phyloP scores from a whole-genome alignment of 2,888 invertebrate species.

The Adineta ricciae region DNA sequence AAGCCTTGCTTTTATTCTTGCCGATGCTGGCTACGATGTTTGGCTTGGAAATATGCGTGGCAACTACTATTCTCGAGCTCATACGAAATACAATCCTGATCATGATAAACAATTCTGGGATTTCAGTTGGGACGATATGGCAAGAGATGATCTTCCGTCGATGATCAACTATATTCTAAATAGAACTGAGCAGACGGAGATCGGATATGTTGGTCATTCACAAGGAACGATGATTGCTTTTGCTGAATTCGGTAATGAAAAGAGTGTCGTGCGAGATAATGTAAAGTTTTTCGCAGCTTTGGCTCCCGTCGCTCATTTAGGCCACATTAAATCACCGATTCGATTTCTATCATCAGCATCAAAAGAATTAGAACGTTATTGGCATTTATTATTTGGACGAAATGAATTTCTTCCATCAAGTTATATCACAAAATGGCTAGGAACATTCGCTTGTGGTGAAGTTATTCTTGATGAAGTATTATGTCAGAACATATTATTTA shows the following conservation, averaged over 20 bases:
- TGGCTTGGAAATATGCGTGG: conserved; percentile 78
- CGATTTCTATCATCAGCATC: conserved; percentile 61
- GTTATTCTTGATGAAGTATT: conserved; percentile 57
- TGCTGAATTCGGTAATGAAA: conserved; percentile 38
- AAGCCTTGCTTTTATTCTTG: conserved; percentile 49
- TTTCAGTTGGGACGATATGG: conserved; percentile 76
- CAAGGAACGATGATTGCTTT: conserved; percentile 61
- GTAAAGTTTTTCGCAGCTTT: conserved; percentile 40
- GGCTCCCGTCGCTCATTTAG: conserved; percentile 57
- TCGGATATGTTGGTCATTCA: conserved; percentile 77
- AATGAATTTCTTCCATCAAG: conserved; percentile 67
- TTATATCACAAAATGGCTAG: conserved; percentile 57
- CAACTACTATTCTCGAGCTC: conserved; percentile 64
- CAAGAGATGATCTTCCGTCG: conserved; percentile 72
- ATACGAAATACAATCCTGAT: conserved; percentile 55
- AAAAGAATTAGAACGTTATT: conserved; percentile 55
- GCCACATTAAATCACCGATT: conserved; percentile 61
- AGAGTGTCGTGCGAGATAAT: conserved; percentile 35
- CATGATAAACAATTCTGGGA: conserved; percentile 61
- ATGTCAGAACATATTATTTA: conserved; percentile 65
- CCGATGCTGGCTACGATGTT: conserved; percentile 58
- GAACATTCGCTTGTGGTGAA: conserved; percentile 59
- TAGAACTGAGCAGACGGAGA: conserved; percentile 55
- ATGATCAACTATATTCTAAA: conserved; percentile 64
- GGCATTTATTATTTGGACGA: conserved; percentile 58